Percentiles rank a stretch among this genome's conserved stretches.
These are phyloP conservation scores for Aplysina aerophoba DNA, from an alignment of 37 sponge, comb jelly and placozoan genomes.

Conservation along the genomic window DNA sequence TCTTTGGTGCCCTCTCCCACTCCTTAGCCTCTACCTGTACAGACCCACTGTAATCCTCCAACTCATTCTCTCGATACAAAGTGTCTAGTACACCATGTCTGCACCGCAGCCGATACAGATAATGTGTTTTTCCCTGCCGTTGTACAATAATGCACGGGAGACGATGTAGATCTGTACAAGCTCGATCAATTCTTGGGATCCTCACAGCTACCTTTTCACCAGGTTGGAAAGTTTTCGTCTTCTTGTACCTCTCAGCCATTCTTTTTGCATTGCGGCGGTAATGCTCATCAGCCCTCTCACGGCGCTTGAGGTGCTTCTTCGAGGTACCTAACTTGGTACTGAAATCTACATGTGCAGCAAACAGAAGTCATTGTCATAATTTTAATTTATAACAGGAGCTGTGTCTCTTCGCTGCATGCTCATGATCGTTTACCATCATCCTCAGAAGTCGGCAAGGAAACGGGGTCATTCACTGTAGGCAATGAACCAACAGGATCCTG, in stretches of 20 bases:
- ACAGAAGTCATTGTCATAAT: no score
- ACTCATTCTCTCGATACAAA: slow-evolving; percentile 40
- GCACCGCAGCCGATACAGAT: slow-evolving; percentile 19
- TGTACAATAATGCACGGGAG: slow-evolving; percentile 51
- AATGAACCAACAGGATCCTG: no score
- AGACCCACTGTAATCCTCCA: slow-evolving; percentile 33
- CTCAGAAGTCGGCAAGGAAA: no score
- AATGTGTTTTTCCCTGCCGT: slow-evolving; percentile 1
- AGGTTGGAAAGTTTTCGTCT: slow-evolving; percentile 11
- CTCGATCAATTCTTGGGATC: slow-evolving; percentile 52
- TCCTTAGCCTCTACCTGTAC: not conserved
- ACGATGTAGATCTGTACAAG: slow-evolving; percentile 49
- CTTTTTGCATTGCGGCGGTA: slow-evolving; percentile 45
- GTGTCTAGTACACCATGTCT: slow-evolving; percentile 37
- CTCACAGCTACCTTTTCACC: slow-evolving; percentile 39
- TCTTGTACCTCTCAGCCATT: slow-evolving; percentile 32
- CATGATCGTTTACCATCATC: no score
- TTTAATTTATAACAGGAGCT: no score
- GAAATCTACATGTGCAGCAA: no score
- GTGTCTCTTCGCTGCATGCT: no score
- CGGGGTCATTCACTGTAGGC: no score
- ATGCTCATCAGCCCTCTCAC: slow-evolving; percentile 24
- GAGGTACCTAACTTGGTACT: no score
- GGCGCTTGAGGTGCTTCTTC: no score
- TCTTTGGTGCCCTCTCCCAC: slow-evolving; percentile 18